Conservation (phyloP, 2,113 vertebrate genomes). For the Crotalus horridus region DNA sequence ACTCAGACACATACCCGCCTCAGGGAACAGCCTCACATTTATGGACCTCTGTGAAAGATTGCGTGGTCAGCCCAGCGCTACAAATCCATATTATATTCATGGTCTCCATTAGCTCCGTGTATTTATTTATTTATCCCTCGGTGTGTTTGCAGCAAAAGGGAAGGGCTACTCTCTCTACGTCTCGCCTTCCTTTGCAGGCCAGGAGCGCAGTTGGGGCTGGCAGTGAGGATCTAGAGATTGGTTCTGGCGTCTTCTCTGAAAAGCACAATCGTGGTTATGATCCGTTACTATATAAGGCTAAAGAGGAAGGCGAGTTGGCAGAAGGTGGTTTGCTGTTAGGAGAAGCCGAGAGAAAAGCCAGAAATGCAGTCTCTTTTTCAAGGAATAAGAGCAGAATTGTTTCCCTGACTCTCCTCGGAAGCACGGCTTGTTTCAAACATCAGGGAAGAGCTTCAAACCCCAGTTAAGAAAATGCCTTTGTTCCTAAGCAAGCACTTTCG, state of each 20-base stretch:
- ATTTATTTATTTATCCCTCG: neutral
- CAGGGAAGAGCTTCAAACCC: neutral
- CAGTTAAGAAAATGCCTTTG: no score
- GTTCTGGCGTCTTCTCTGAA: constrained; percentile 38
- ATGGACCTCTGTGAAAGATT: constrained; percentile 22
- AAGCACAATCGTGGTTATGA: neutral
- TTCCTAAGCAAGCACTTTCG: neutral
- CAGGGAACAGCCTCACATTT: constrained; percentile 43
- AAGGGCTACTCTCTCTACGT: neutral
- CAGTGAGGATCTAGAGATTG: constrained; percentile 22
- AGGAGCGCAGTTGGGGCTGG: neutral
- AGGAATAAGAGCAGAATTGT: neutral
- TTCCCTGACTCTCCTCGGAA: rapidly evolving
- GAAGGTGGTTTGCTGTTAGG: neutral
- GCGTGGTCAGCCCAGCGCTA: neutral
- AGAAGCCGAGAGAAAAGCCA: rapidly evolving
- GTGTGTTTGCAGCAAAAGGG: neutral
- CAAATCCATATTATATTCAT: neutral
- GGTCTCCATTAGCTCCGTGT: neutral
- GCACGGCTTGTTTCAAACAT: no score
- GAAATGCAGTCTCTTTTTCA: neutral
- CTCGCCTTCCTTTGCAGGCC: neutral
- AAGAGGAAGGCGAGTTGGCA: constrained; percentile 19
- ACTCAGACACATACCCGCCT: neutral
- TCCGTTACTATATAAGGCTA: constrained; percentile 46